Percentiles rank a stretch among this genome's conserved stretches.
Evolutionary conservation across 2,888 invertebrate genomes (phyloP).

Genomic region (Drosophila vallismaia): DNA sequence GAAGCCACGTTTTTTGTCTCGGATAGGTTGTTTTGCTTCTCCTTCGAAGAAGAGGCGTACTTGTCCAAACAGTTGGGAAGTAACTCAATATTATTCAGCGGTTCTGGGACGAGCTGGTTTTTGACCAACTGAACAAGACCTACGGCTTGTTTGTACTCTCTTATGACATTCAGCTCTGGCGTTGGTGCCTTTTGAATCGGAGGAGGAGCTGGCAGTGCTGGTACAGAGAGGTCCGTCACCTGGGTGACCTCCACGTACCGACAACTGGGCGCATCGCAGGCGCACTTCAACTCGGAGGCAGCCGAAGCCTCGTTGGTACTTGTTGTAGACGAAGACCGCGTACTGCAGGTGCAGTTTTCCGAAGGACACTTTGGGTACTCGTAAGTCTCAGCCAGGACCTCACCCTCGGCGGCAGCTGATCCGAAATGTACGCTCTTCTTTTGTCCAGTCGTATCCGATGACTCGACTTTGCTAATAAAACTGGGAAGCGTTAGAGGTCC

Average conservation of each 20-base stretch:
- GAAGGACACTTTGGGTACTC: slow-evolving; percentile 83
- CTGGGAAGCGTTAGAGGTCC: slow-evolving; percentile 69
- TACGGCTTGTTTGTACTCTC: slow-evolving; percentile 81
- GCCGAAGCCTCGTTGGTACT: slow-evolving; percentile 69
- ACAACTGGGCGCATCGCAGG: slow-evolving; percentile 73
- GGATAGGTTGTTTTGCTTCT: slow-evolving; percentile 81
- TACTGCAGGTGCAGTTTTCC: slow-evolving; percentile 83
- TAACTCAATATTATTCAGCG: slow-evolving; percentile 73
- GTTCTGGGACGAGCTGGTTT: slow-evolving; percentile 27
- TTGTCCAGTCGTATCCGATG: slow-evolving; percentile 49
- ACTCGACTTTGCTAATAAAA: slow-evolving; percentile 47
- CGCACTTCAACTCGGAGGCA: slow-evolving; percentile 64
- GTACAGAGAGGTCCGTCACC: slow-evolving; percentile 11
- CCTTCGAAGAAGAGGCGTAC: slow-evolving; percentile 63
- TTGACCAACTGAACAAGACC: slow-evolving; percentile 48
- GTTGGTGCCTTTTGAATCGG: slow-evolving; percentile 24
- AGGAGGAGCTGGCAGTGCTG: slow-evolving; percentile 5
- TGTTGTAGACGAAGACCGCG: slow-evolving; percentile 81
- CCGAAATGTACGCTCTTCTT: slow-evolving; percentile 83
- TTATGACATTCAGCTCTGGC: slow-evolving; percentile 79
- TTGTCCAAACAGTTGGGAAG: slow-evolving; percentile 76
- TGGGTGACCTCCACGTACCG: slow-evolving; percentile 54
- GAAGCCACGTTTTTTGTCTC: slow-evolving; percentile 65
- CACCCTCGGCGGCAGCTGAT: slow-evolving; percentile 60
- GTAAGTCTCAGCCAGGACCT: slow-evolving; percentile 79